Percentiles rank a stretch among this genome's conserved stretches.
These are phyloP conservation scores for Orientallactaga sibirica DNA, from an alignment of 2,797 vertebrate genomes.

Conservation along the genomic window DNA sequence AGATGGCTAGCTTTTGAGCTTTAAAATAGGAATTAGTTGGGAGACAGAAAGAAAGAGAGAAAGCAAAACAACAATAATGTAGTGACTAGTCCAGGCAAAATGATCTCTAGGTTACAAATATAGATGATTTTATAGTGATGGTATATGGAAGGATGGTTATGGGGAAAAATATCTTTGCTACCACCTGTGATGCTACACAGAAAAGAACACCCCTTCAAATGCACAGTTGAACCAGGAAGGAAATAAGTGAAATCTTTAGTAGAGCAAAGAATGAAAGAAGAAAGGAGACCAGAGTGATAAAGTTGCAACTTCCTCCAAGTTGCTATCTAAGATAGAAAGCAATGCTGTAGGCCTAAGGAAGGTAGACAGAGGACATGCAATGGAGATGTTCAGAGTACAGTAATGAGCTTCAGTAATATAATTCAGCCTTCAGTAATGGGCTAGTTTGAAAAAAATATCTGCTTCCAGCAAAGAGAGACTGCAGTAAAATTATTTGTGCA, in stretches of 20 bases:
- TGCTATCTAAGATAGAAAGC: not conserved
- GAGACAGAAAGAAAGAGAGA: not conserved
- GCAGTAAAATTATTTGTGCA: not conserved
- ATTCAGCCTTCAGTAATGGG: not conserved
- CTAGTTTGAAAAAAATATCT: not conserved
- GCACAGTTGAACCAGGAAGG: not conserved
- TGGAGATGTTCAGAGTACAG: not conserved
- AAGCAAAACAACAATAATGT: not conserved
- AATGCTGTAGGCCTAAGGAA: not conserved
- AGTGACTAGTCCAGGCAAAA: not conserved
- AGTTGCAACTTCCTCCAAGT: not conserved
- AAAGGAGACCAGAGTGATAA: not conserved
- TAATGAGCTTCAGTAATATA: not conserved
- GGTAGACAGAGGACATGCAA: not conserved
- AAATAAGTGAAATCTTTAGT: not conserved
- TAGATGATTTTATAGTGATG: not conserved
- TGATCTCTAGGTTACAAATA: not conserved
- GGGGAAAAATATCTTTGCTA: not conserved
- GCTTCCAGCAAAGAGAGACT: not conserved
- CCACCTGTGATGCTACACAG: not conserved
- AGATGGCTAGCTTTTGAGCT: not conserved
- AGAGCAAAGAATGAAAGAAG: slow-evolving; percentile 8
- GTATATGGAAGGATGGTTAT: not conserved
- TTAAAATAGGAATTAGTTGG: not conserved
- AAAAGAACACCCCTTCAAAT: not conserved